These are phyloP conservation scores for Meandrina meandrites DNA, from an alignment of 92 coral and sea anemone genomes.

Conservation along the genomic window DNA sequence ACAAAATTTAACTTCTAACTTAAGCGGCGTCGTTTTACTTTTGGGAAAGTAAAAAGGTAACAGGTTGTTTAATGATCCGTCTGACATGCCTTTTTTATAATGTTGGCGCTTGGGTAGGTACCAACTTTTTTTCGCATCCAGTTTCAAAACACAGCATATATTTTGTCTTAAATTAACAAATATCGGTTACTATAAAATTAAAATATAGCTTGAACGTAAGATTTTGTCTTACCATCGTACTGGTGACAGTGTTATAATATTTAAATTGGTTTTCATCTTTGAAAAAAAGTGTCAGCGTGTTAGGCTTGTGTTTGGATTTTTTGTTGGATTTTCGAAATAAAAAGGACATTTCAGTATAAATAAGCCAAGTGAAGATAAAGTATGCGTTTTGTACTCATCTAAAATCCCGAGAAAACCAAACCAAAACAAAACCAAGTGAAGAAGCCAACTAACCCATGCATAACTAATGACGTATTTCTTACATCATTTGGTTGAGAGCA, in stretches of 20 bases:
- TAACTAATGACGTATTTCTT: constrained; percentile 23
- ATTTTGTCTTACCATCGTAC: not conserved
- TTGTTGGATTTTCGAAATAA: not conserved
- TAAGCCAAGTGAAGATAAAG: not conserved
- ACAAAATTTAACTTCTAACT: not conserved
- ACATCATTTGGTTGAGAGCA: constrained; percentile 36
- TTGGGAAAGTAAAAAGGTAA: not conserved
- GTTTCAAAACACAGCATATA: not conserved
- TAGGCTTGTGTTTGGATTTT: not conserved
- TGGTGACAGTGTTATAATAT: not conserved
- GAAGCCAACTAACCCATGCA: constrained; percentile 29
- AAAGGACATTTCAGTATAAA: not conserved
- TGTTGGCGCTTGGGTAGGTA: not conserved
- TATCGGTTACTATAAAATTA: not conserved
- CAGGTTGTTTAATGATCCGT: constrained; percentile 37
- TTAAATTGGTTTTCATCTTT: not conserved
- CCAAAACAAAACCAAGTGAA: not conserved
- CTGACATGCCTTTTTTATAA: not conserved
- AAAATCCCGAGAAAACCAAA: not conserved
- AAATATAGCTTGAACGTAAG: not conserved
- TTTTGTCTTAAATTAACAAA: not conserved
- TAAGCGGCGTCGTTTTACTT: not conserved
- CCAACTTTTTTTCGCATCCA: not conserved
- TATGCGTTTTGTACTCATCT: not conserved
- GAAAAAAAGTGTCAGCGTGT: not conserved